A percentile compares a stretch with the other conserved stretches of the same genome.
phyloP scores from a whole-genome alignment of 2,888 invertebrate species.

The Acleris cristana region DNA sequence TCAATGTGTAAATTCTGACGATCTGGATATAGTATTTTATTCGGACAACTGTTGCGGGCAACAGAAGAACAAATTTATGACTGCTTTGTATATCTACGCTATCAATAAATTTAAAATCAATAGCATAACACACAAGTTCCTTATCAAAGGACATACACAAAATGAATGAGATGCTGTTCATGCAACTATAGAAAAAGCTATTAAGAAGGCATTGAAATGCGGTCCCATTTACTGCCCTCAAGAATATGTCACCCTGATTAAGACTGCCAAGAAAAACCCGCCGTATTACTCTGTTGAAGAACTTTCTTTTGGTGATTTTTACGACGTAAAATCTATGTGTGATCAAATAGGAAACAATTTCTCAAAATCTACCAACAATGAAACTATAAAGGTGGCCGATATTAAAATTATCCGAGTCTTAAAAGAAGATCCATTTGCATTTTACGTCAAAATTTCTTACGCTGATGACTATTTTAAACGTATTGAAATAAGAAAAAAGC shows the following conservation, averaged over 20 bases:
- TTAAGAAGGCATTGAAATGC: neutral
- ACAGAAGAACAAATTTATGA: neutral
- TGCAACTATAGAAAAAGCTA: neutral
- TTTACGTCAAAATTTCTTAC: too few species aligned
- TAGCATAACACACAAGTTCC: too few species aligned
- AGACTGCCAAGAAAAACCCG: neutral
- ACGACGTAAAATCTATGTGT: neutral
- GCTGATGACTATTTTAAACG: too few species aligned
- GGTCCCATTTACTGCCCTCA: neutral
- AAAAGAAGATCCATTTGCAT: too few species aligned
- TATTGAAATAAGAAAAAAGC: too few species aligned
- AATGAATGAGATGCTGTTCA: neutral
- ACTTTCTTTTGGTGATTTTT: neutral
- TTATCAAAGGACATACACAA: too few species aligned
- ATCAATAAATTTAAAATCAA: too few species aligned
- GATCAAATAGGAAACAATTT: neutral
- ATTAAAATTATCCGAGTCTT: too few species aligned
- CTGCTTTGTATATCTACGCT: too few species aligned
- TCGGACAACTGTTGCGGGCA: slow-evolving; percentile 3
- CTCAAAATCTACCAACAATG: too few species aligned
- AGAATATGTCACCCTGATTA: neutral
- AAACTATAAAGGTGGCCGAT: too few species aligned
- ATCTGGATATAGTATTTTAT: neutral
- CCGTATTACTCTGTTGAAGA: neutral
- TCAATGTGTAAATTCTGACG: neutral